These are phyloP conservation scores for Solea solea DNA, from an alignment of 2,113 vertebrate genomes.

Conservation along the genomic window DNA sequence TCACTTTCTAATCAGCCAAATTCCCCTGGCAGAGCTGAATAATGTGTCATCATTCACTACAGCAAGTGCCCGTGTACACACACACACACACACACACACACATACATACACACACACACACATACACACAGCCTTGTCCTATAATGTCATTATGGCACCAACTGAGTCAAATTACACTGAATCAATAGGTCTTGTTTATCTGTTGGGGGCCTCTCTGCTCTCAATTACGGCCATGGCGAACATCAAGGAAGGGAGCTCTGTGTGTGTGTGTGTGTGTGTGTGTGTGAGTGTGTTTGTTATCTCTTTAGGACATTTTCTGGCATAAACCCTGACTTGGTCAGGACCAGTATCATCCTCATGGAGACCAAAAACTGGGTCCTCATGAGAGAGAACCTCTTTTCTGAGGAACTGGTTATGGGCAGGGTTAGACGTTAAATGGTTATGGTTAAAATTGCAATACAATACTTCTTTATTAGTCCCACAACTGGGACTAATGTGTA, in stretches of 20 bases:
- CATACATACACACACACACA: conserved; percentile 33
- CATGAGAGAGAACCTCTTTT: too few relatives aligned
- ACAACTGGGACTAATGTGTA: too few relatives aligned
- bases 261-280: background rate
- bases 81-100: conserved; percentile 12
- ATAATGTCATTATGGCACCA: conserved; percentile 69
- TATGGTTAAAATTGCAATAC: too few relatives aligned
- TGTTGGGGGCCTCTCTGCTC: conserved; percentile 58
- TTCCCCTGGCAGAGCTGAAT: conserved; percentile 53
- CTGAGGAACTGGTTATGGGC: too few relatives aligned
- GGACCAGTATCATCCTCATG: too few relatives aligned
- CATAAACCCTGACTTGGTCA: too few relatives aligned
- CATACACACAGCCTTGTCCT: conserved; percentile 35
- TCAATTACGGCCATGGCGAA: conserved; percentile 57
- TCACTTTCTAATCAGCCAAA: conserved; percentile 72
- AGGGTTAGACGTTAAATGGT: too few relatives aligned
- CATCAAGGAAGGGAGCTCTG: conserved; percentile 3
- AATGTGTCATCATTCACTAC: conserved; percentile 57
- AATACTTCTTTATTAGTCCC: too few relatives aligned
- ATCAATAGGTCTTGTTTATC: conserved; percentile 79
- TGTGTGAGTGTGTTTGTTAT: background rate
- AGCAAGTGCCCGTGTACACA: background rate
- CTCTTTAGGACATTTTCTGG: background rate
- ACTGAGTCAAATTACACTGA: conserved; percentile 72
- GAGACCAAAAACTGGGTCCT: too few relatives aligned